Evolutionary conservation across 2,888 invertebrate species (phyloP).

Genomic region (Troilus luridus): DNA sequence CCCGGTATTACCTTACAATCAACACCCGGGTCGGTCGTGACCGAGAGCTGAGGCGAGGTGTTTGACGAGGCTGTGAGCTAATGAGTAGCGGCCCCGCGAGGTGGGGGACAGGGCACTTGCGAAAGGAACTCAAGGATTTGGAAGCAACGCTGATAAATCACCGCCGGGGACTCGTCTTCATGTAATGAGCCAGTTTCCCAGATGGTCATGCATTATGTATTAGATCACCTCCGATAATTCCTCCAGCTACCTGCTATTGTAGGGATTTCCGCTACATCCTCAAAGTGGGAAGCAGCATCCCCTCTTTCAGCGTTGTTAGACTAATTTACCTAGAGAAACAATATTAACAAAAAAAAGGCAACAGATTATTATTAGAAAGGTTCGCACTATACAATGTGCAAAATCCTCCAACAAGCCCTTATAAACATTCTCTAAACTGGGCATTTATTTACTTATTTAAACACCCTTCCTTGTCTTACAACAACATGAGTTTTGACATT

Average conservation of each 20-base stretch:
- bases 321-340: background rate
- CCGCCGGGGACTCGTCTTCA: slow-evolving; percentile 28
- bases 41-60: background rate
- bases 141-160: slow-evolving; percentile 49
- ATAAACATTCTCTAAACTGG: background rate
- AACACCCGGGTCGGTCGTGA: background rate
- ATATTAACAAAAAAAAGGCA: background rate
- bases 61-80: slow-evolving; percentile 26
- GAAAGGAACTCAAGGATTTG: slow-evolving; percentile 35
- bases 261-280: slow-evolving; percentile 27
- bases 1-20: slow-evolving; percentile 10
- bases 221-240: slow-evolving; percentile 53
- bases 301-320: background rate
- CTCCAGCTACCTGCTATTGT: slow-evolving; percentile 28
- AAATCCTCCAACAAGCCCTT: background rate
- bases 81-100: background rate
- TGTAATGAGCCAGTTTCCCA: slow-evolving; percentile 58
- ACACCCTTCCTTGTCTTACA: too few species aligned
- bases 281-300: slow-evolving; percentile 1
- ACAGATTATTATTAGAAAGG: background rate
- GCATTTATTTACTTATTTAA: background rate
- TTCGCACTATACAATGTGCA: background rate
- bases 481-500: too few species aligned
- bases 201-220: slow-evolving; percentile 56
- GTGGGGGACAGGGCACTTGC: background rate